These are phyloP conservation scores for Sapayoa aenigma DNA, from an alignment of 2,113 vertebrate species.

Conservation along the genomic window DNA sequence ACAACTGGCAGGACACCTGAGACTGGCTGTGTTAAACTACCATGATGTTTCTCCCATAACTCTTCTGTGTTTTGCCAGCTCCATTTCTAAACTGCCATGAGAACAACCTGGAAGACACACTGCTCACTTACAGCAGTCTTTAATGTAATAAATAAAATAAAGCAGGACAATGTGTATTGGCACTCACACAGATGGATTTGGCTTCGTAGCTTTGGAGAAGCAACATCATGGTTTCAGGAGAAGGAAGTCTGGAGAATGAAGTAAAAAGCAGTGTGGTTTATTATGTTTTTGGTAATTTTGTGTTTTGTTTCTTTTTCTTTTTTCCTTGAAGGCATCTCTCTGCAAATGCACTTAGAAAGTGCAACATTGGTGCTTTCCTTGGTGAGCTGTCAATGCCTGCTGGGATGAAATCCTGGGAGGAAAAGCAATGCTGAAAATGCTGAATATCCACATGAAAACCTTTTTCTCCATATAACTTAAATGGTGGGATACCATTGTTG, in stretches of 20 bases:
- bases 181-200: conserved; percentile 17
- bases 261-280: not conserved
- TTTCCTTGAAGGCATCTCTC: not conserved
- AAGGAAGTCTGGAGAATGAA: not conserved
- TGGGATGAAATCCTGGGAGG: not conserved
- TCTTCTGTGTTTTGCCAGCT: conserved; percentile 42
- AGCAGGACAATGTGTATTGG: conserved; percentile 9
- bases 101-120: conserved; percentile 43
- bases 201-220: not conserved
- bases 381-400: not conserved
- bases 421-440: not conserved
- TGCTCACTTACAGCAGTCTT: conserved; percentile 41
- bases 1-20: conserved; percentile 22
- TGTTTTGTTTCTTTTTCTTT: too few species aligned
- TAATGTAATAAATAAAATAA: too few species aligned
- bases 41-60: not conserved
- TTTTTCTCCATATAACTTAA: not conserved
- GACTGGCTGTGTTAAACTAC: not conserved
- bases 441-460: not conserved
- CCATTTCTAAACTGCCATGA: conserved; percentile 7
- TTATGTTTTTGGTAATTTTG: not conserved
- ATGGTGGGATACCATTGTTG: not conserved
- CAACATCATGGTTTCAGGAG: not conserved
- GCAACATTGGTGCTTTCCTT: not conserved
- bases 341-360: not conserved